Percentiles rank a stretch among this genome's conserved stretches.
These are phyloP conservation scores for Epinotia demarniana DNA, from an alignment of 2,888 invertebrate species.

Conservation along the genomic window DNA sequence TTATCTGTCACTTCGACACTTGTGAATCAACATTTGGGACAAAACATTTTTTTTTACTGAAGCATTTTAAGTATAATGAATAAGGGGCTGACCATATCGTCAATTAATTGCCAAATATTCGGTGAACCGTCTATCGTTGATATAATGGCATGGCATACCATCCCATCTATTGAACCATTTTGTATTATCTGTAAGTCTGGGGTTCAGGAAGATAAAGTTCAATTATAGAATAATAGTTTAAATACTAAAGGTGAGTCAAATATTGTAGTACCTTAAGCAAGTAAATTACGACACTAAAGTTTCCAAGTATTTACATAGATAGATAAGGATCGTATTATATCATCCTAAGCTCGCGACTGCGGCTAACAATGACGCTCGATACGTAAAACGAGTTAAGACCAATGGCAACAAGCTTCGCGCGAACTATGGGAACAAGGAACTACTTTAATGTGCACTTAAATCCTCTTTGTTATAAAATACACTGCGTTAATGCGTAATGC, in stretches of 20 bases:
- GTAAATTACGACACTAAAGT: not conserved
- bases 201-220: too few species aligned
- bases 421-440: slow-evolving; percentile 39
- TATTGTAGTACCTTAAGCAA: not conserved
- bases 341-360: not conserved
- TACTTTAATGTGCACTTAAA: slow-evolving; percentile 40
- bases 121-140: too few species aligned
- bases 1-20: too few species aligned
- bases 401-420: slow-evolving; percentile 7
- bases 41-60: too few species aligned
- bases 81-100: too few species aligned
- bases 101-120: too few species aligned
- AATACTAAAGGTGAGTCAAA: not conserved
- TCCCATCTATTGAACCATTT: too few species aligned
- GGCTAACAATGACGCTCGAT: slow-evolving; percentile 9
- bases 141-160: too few species aligned
- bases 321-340: slow-evolving; percentile 24
- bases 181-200: too few species aligned
- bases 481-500: slow-evolving; percentile 21
- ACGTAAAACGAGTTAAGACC: slow-evolving; percentile 17
- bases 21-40: too few species aligned
- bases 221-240: not conserved
- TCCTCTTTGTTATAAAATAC: slow-evolving; percentile 27
- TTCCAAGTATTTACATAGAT: slow-evolving; percentile 17
- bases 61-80: too few species aligned